phyloP scores from a whole-genome alignment of 2,888 invertebrate genomes.

The Drosophila demipolita region DNA sequence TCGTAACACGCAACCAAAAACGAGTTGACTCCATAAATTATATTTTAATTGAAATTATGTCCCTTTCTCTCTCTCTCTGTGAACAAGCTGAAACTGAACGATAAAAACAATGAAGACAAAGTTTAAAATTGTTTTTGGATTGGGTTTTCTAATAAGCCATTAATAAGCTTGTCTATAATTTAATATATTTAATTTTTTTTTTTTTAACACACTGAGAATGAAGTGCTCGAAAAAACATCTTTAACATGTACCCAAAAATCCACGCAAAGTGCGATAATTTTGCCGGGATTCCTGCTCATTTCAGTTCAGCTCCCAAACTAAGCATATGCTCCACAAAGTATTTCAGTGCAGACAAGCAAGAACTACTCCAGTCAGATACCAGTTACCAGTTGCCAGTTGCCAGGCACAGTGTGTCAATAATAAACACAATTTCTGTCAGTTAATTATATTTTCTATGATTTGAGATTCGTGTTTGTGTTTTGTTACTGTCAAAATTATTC shows the following conservation, averaged over 20 bases:
- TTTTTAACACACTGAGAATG: not conserved
- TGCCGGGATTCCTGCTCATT: conserved; percentile 7
- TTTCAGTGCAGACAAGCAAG: conserved; percentile 2
- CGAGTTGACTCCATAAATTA: not conserved
- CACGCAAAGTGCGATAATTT: conserved; percentile 7
- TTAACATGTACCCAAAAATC: not conserved
- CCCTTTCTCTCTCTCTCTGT: not conserved
- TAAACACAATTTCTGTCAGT: not conserved
- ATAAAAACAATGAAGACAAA: not conserved
- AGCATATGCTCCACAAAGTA: conserved; percentile 19
- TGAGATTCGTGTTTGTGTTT: not conserved
- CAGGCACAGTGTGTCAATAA: conserved; percentile 8
- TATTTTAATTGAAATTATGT: not conserved
- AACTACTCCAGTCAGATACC: conserved; percentile 1
- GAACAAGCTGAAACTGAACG: not conserved
- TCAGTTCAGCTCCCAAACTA: conserved; percentile 1
- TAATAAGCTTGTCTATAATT: not conserved
- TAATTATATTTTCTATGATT: not conserved
- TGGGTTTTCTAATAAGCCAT: not conserved
- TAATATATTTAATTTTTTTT: not conserved
- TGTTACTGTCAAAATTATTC: not conserved
- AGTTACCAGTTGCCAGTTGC: not conserved
- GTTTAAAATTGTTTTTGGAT: not conserved
- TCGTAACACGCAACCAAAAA: not conserved
- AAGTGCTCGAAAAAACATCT: not conserved